phyloP scores from a whole-genome alignment of 2,113 vertebrate genomes.

The Lasiurus borealis region DNA sequence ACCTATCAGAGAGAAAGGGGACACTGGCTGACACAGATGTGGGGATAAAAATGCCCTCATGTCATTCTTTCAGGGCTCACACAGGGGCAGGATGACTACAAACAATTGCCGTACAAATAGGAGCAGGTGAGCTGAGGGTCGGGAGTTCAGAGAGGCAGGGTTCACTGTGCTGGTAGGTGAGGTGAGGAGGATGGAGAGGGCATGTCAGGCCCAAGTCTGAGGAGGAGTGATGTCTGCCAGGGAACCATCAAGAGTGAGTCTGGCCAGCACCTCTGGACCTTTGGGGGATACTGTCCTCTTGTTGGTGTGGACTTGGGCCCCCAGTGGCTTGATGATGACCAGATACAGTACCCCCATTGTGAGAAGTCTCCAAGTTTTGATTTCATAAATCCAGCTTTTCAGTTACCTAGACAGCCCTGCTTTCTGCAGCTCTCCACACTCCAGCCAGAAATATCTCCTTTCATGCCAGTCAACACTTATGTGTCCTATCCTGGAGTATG shows the following conservation, averaged over 20 bases:
- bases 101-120: fast-evolving
- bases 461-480: fast-evolving
- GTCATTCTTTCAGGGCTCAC: background rate
- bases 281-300: background rate
- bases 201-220: background rate
- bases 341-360: background rate
- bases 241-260: background rate
- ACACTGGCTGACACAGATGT: background rate
- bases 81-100: background rate
- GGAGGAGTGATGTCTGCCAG: background rate
- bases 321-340: background rate
- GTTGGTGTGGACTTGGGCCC: too few species aligned
- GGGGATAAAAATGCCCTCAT: background rate
- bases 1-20: background rate
- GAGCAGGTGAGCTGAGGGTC: fast-evolving
- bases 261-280: too few species aligned
- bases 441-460: background rate
- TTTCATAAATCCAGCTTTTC: background rate
- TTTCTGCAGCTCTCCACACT: background rate
- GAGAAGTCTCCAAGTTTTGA: background rate
- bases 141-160: background rate
- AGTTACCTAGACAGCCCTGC: background rate
- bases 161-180: too few species aligned
- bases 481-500: background rate
- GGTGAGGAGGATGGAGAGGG: too few species aligned